A percentile compares a stretch with the other conserved stretches of the same genome.
Conservation (phyloP, 2,797 vertebrate species). For the Buphagus erythrorhynchus region DNA sequence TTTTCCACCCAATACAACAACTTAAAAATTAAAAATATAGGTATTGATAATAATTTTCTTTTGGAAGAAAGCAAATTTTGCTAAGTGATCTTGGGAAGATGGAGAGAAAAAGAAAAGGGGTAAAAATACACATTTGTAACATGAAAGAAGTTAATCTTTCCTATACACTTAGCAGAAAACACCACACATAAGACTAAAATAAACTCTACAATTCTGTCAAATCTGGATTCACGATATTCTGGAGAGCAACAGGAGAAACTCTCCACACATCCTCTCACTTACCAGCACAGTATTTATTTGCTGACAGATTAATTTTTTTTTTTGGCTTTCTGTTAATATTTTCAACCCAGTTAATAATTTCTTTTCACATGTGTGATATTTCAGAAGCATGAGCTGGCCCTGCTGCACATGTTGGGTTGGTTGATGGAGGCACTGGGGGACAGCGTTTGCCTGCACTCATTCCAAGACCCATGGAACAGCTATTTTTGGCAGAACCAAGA, state of each 20-base stretch:
- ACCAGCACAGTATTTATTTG: background rate
- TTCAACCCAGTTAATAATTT: background rate
- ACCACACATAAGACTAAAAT: background rate
- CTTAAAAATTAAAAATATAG: background rate
- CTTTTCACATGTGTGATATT: background rate
- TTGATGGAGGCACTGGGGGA: background rate
- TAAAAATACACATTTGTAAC: background rate
- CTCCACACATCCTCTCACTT: background rate
- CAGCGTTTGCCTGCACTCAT: background rate
- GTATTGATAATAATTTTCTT: background rate
- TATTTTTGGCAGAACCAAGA: background rate
- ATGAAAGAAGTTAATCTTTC: background rate
- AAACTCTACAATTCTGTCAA: background rate
- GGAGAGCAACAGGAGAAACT: background rate
- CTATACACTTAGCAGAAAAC: background rate
- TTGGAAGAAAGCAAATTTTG: background rate
- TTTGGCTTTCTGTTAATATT: background rate
- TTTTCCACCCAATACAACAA: slow-evolving; percentile 25
- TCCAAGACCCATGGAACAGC: background rate
- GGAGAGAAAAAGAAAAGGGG: background rate
- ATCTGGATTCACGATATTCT: background rate
- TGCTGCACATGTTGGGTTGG: background rate
- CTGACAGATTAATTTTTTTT: background rate
- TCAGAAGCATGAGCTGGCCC: background rate
- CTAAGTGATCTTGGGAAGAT: background rate